Evolutionary conservation across 1,140 invertebrate species (phyloP).

Genomic region (Cylas formicarius): DNA sequence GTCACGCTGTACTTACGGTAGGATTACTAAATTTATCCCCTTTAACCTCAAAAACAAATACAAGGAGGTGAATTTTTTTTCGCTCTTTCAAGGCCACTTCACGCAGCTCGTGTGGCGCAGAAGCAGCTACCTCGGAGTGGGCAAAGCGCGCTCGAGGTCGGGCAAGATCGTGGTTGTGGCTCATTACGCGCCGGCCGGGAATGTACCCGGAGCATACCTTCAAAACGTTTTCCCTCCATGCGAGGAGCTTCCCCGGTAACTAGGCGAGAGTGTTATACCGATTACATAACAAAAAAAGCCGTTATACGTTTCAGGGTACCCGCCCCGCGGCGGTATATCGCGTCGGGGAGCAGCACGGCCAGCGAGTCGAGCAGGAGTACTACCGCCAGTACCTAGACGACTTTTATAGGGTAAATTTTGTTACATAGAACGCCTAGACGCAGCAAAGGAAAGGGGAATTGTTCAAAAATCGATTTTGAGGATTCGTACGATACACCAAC

Average conservation of each 20-base stretch:
- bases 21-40: too few species aligned
- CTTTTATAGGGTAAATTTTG: too few species aligned
- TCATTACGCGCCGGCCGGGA: conserved; percentile 72
- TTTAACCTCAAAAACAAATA: too few species aligned
- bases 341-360: conserved; percentile 3
- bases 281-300: too few species aligned
- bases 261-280: not conserved
- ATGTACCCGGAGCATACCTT: conserved; percentile 66
- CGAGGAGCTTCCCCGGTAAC: conserved; percentile 24
- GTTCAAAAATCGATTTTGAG: too few species aligned
- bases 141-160: conserved; percentile 66
- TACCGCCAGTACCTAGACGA: conserved; percentile 11
- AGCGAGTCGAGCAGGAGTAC: conserved; percentile 9
- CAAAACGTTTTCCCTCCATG: conserved; percentile 66
- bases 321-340: not conserved
- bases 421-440: too few species aligned
- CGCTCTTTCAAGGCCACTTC: conserved; percentile 70
- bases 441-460: too few species aligned
- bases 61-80: too few species aligned
- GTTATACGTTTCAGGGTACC: not conserved
- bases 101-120: conserved; percentile 84
- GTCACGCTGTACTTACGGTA: too few species aligned
- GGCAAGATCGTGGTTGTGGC: conserved; percentile 75
- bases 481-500: too few species aligned
- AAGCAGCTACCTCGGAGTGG: conserved; percentile 72